Evolutionary conservation across 2,888 invertebrate species (phyloP), one percentile per base, ranked within the genome.

Genomic region (Agonopterix alstromeriana): DNA sequence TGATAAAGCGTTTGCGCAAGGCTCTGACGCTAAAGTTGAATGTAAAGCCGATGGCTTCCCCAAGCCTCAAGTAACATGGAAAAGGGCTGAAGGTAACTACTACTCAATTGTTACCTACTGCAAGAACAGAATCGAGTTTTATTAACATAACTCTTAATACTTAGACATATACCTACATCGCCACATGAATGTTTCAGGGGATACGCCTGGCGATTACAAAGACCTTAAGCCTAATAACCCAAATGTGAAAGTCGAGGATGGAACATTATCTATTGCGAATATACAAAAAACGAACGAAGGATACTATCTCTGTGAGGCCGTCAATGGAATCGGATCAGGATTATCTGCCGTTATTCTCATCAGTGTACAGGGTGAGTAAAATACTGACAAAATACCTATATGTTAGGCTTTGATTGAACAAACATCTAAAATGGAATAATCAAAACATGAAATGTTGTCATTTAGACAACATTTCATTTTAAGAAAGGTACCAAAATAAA

Each of bases 1-100:
- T 72, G 97, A 97, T 80, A 96, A 97, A 90, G 97, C 97, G 68
- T 97, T 97, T 87, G 97, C 97, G 60, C 97, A 97, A 89, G 97
- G 97, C 61, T 96, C 96, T 63, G 96, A 97, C 82, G 97, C 97
- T 61, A 94, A 96, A 77, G 95, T 97, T 68, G 97, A 97, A 91
- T 97, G 97, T 86, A 97, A 97, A 91, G 96, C 97, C 79, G 97
- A 97, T 89, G 97, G 97, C 67, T 97, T 97, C 90, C 97, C 97
- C 54, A 96, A 95, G 91, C 97, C 97, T 60, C 94, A 95, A 74
- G 96, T 97, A 45, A 96, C 96, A 62, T 97, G 97, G 97, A 97
- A 97, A 89, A 94, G 95, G 92, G 97, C 97, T 76, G 95, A 96
- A 90, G 97, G 97, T 97, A 90, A 42, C 5, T 46, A 50, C 27